These are phyloP conservation scores for Drosophila peninsularis DNA, from an alignment of 2,888 invertebrate genomes.

Conservation along the genomic window DNA sequence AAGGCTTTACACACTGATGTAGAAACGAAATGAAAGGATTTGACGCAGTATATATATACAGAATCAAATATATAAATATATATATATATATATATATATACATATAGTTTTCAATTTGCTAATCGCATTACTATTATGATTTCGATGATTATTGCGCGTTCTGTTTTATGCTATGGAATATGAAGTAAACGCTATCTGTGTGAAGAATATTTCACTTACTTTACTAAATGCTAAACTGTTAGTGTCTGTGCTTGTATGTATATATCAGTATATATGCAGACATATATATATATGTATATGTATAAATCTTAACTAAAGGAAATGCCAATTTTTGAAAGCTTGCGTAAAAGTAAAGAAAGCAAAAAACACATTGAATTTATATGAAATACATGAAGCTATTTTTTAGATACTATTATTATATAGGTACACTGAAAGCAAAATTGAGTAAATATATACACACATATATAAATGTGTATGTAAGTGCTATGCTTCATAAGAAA, in stretches of 20 bases:
- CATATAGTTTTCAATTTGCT: neutral
- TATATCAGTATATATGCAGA: slow-evolving; percentile 5
- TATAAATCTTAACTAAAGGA: slow-evolving; percentile 50
- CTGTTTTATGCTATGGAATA: slow-evolving; percentile 20
- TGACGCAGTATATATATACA: slow-evolving; percentile 11
- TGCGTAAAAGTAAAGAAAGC: slow-evolving; percentile 45
- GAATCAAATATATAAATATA: too few relatives aligned
- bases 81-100: neutral
- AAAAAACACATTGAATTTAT: slow-evolving; percentile 53
- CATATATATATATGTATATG: neutral
- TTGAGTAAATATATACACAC: slow-evolving; percentile 30
- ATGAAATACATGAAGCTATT: slow-evolving; percentile 62
- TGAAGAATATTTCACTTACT: slow-evolving; percentile 11
- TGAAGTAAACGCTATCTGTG: slow-evolving; percentile 35
- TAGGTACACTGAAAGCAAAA: slow-evolving; percentile 35
- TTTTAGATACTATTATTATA: slow-evolving; percentile 75
- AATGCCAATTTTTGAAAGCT: slow-evolving; percentile 77
- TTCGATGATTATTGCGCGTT: neutral
- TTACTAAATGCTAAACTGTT: slow-evolving; percentile 11
- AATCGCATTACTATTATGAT: slow-evolving; percentile 16
- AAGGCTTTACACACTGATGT: neutral
- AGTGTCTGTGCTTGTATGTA: slow-evolving; percentile 19
- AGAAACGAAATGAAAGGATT: slow-evolving; percentile 7
- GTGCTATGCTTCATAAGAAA: slow-evolving; percentile 52
- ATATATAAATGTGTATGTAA: slow-evolving; percentile 8